Percentiles rank a stretch among this genome's conserved stretches.
These are phyloP conservation scores for Metalampra italica DNA, from an alignment of 2,888 invertebrate genomes.

Conservation along the genomic window DNA sequence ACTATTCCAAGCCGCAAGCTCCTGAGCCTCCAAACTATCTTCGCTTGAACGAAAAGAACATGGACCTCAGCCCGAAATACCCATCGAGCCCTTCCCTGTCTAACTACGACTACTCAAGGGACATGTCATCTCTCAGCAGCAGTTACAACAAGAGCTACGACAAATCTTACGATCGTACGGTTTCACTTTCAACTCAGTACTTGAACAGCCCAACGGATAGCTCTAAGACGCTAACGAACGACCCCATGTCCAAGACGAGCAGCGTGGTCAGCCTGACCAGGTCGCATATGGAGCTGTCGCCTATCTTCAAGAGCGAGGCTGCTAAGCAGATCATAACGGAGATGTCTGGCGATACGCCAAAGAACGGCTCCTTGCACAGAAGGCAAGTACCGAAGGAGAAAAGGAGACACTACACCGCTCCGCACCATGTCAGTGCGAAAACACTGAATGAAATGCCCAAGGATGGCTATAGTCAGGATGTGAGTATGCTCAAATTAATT, in stretches of 20 bases:
- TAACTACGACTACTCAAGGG: slow-evolving; percentile 66
- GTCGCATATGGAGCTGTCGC: slow-evolving; percentile 81
- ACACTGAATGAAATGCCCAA: slow-evolving; percentile 78
- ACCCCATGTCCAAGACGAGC: slow-evolving; percentile 68
- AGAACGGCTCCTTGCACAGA: slow-evolving; percentile 78
- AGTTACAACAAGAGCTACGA: slow-evolving; percentile 66
- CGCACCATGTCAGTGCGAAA: slow-evolving; percentile 83
- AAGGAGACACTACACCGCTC: slow-evolving; percentile 92
- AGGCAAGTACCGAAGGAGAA: slow-evolving; percentile 89
- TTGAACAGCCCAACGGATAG: slow-evolving; percentile 70
- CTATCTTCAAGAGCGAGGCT: slow-evolving; percentile 91
- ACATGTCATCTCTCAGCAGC: slow-evolving; percentile 62
- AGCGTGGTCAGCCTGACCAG: slow-evolving; percentile 66
- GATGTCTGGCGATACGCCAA: slow-evolving; percentile 80
- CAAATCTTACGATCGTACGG: slow-evolving; percentile 54
- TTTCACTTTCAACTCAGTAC: slow-evolving; percentile 65
- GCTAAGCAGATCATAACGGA: slow-evolving; percentile 92
- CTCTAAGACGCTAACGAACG: slow-evolving; percentile 65
- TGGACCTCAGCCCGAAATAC: slow-evolving; percentile 68
- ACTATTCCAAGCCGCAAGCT: slow-evolving; percentile 44
- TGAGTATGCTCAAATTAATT: slow-evolving; percentile 35
- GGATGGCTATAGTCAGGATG: slow-evolving; percentile 64
- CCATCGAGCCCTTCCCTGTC: slow-evolving; percentile 70
- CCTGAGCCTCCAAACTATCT: slow-evolving; percentile 50
- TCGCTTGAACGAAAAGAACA: slow-evolving; percentile 49